phyloP scores from a whole-genome alignment of 2,888 invertebrate genomes.

The Mycalesis mineus region DNA sequence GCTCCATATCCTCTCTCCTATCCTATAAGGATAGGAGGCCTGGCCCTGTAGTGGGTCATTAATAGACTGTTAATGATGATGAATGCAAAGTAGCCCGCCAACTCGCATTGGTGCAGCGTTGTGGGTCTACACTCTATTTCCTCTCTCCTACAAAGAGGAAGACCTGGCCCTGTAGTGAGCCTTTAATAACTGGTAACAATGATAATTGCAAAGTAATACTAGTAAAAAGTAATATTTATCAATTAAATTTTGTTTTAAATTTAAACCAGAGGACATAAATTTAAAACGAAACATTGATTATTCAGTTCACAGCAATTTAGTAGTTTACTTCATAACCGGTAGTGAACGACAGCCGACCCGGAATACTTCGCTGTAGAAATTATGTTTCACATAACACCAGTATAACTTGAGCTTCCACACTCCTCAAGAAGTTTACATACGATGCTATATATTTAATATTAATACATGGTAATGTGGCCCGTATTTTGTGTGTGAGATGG shows the following conservation, averaged over 20 bases:
- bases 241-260: neutral
- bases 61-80: too few relatives aligned
- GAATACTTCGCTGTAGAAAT: conserved; percentile 20
- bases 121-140: too few relatives aligned
- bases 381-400: conserved; percentile 15
- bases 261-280: conserved; percentile 11
- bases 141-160: too few relatives aligned
- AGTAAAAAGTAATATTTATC: neutral
- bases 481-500: neutral
- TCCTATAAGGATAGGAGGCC: too few relatives aligned
- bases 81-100: too few relatives aligned
- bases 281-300: conserved; percentile 12
- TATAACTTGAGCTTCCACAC: conserved; percentile 8
- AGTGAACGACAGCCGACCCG: conserved; percentile 22
- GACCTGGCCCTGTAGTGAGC: too few relatives aligned
- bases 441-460: neutral
- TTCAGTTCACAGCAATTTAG: conserved; percentile 18
- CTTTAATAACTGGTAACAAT: too few relatives aligned
- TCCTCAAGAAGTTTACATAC: conserved; percentile 6
- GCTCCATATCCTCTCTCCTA: too few relatives aligned
- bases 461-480: neutral
- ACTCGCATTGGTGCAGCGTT: too few relatives aligned
- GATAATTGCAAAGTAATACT: too few relatives aligned
- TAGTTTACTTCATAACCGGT: conserved; percentile 27
- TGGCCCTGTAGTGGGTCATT: too few relatives aligned